Evolutionary conservation across 2,888 invertebrate species (phyloP), one percentile per base, ranked within the genome.

Genomic region (Rhimphoctona megacephalus): DNA sequence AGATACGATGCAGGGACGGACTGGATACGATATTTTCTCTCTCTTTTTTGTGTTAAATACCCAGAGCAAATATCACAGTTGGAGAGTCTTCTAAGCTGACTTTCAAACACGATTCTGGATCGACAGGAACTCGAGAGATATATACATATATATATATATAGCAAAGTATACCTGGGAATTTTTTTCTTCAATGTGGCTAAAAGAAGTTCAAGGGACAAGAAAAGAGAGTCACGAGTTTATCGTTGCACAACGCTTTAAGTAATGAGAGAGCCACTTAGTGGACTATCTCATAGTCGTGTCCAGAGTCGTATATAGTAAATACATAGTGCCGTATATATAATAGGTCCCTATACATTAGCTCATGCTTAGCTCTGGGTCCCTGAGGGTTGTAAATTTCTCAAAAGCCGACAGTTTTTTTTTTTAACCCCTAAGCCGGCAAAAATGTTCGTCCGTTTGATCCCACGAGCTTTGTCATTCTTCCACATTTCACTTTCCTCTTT

Each of bases 201-300:
- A 30, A 64, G 22, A 49, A 46, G 46, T 54, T 57, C 52, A 17
- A 36, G 54, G 49, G 72, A 54, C 30, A 64, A 66, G 67, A 77
- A 46, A 76, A 81, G 67, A 64, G 69, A 80, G 67, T 30, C 54
- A 73, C 43, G 78, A 81, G 72, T 66, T 86, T 86, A 86, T 86
- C 86, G 80, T 72, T 66, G 57, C 36, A 64, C 83, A 77, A 86
- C 77, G 83, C 86, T 83, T 66, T 49, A 61, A 83, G 83, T 83
- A 86, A 83, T 77, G 83, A 80, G 86, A 76, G 86, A 86, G 80
- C 83, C 86, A 86, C 86, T 86, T 86, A 86, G 72, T 80, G 77
- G 77, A 25, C 77, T 83, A 83, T 86, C 86, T 80, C 36, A 39
- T 66, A 57, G 82, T 54, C 25, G 76, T 19, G 80, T 66, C 46